Percentiles rank a stretch among this genome's conserved stretches.
Evolutionary conservation across 2,888 invertebrate genomes (phyloP).

Genomic region (Caenorhabditis wallacei): DNA sequence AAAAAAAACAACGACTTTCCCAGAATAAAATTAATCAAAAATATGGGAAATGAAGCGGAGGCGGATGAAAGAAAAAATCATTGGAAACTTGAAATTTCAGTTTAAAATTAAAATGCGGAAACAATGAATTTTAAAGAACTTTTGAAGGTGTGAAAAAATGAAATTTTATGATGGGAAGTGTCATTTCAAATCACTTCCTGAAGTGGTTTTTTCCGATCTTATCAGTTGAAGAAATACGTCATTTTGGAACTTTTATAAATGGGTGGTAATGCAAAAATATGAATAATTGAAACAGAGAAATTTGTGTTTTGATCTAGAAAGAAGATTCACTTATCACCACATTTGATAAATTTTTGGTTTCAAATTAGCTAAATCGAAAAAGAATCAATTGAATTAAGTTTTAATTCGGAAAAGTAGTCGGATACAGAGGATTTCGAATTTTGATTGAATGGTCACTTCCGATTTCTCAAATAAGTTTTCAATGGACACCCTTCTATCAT

Average conservation of each 20-base stretch:
- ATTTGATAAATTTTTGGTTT: too few species aligned
- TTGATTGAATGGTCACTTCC: constrained; percentile 23
- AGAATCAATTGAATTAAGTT: neutral
- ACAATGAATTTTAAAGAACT: constrained; percentile 1
- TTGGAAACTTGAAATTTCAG: neutral
- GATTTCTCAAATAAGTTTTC: constrained; percentile 23
- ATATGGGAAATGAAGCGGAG: constrained; percentile 16
- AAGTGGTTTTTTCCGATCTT: constrained; percentile 1
- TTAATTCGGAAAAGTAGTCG: too few species aligned
- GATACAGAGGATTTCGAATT: neutral
- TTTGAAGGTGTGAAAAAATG: constrained; percentile 19
- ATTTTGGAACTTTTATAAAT: constrained; percentile 27
- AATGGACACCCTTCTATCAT: constrained; percentile 21
- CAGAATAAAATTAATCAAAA: neutral
- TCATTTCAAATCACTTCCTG: constrained; percentile 15
- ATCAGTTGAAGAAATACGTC: constrained; percentile 27
- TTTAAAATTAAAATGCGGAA: neutral
- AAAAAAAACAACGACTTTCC: constrained; percentile 7
- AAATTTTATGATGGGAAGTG: constrained; percentile 39
- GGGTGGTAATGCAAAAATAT: constrained; percentile 7
- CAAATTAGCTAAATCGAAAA: too few species aligned
- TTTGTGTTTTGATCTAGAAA: too few species aligned
- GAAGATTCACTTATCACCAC: too few species aligned
- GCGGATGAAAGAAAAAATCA: neutral
- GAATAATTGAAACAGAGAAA: neutral